Conservation (phyloP, 1,140 invertebrate species). For the Aphaenogaster ashmeadi region DNA sequence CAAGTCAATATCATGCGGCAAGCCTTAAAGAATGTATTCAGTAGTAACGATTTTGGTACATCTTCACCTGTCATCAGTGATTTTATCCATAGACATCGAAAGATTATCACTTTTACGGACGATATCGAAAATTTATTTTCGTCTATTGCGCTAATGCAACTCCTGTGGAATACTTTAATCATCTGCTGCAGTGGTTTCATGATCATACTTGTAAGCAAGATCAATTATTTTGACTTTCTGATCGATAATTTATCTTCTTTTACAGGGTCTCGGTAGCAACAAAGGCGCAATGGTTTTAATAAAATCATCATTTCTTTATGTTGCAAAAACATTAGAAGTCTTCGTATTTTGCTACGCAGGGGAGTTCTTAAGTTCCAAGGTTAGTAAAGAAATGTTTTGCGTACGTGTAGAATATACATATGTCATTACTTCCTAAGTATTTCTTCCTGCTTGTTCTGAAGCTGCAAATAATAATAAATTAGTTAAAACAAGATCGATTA, state of each 20-base stretch:
- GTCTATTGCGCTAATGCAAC: conserved; percentile 57
- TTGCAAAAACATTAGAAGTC: conserved; percentile 44
- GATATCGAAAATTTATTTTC: conserved; percentile 66
- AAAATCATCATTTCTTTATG: conserved; percentile 48
- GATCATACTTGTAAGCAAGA: conserved; percentile 59
- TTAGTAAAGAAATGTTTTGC: not conserved
- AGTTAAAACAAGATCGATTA: not conserved
- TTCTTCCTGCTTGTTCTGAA: not conserved
- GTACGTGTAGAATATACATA: not conserved
- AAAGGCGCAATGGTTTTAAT: not conserved
- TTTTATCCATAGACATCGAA: conserved; percentile 43
- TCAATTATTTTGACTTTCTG: not conserved
- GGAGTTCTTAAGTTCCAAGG: conserved; percentile 58
- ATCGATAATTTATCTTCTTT: not conserved
- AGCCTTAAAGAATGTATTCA: not conserved
- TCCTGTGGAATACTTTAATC: conserved; percentile 59
- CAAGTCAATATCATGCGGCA: conserved; percentile 60
- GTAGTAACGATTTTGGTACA: not conserved
- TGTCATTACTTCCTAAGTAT: not conserved
- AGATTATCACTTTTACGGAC: conserved; percentile 37
- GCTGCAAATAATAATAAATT: not conserved
- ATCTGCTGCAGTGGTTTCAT: conserved; percentile 63
- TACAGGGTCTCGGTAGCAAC: not conserved
- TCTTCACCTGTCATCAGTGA: not conserved
- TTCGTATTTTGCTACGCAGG: conserved; percentile 68